A percentile compares a stretch with the other conserved stretches of the same genome.
Evolutionary conservation across 2,113 vertebrate genomes (phyloP).

Genomic region (Vicugna pacos): DNA sequence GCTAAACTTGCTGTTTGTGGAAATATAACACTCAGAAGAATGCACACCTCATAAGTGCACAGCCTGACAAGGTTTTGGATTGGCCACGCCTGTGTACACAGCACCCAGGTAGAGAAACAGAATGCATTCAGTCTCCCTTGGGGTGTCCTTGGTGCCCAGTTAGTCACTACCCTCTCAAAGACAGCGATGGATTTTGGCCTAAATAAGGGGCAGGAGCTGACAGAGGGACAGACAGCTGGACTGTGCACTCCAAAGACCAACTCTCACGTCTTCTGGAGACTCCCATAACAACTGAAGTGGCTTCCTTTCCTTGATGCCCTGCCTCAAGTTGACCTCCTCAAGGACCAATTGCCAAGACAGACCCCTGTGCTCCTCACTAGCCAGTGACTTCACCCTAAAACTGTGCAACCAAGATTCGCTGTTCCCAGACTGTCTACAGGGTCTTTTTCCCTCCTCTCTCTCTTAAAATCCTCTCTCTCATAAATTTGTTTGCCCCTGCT

Average conservation of each 20-base stretch:
- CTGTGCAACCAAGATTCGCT: neutral
- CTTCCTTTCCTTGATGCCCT: neutral
- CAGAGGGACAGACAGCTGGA: neutral
- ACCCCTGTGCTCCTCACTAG: neutral
- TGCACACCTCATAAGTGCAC: too few relatives aligned
- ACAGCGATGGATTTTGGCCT: neutral
- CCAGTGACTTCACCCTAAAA: neutral
- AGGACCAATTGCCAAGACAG: neutral
- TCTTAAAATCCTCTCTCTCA: neutral
- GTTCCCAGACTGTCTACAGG: neutral
- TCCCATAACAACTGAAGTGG: neutral
- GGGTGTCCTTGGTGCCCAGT: too few relatives aligned
- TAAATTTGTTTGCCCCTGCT: neutral
- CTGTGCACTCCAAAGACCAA: neutral
- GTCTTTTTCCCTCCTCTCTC: neutral
- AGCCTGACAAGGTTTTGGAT: neutral
- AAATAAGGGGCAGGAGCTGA: neutral
- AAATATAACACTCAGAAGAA: conserved; percentile 4
- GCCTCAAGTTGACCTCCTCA: neutral
- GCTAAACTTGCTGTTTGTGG: neutral
- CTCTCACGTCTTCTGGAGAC: neutral
- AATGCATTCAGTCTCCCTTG: neutral
- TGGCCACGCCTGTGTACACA: neutral
- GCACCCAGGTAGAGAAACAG: neutral
- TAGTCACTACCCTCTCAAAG: neutral